Base-by-base conservation (phyloP, 1,140 invertebrate species). In the Calliopsis andreniformis region DNA sequence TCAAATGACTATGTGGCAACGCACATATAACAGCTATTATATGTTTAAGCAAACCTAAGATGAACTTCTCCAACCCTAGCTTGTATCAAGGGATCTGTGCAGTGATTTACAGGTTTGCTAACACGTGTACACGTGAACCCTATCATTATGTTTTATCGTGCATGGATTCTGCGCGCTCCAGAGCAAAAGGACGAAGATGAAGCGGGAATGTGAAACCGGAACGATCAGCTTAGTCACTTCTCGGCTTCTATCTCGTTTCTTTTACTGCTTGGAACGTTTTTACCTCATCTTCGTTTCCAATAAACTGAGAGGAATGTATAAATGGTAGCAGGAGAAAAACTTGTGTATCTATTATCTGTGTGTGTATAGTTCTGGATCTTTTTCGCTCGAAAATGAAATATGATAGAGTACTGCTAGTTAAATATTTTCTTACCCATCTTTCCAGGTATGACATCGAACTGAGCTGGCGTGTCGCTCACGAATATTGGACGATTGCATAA, bases 361-460 rank as follows among this genome's bases (percentile, higher is more conserved):
- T 6, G 16, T n/a, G 45, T 10, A 47, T n/a, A 47, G n/a, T 20
- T 47, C n/a, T 47, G 3, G 4, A n/a, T 18, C 45, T 14, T 47
- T 20, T 20, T 18, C 4, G 18, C 45, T 18, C 18, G 18, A 47
- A 3, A 20, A 47, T 47, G 14, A 47, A n/a, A 47, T 49, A n/a
- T n/a, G n/a, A n/a, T n/a, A 18, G 2, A 49, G 1, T 55, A 5
- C 30, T 6, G 20, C 23, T 8, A 23, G 2, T 28, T 35, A 2
- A 32, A 39, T 7, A 63, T 45, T 3, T 12, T 91, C 94, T 95
- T 93, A 97, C 97, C 97, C 92, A 98, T 95, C 94, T 97, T 97
- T 20, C 97, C 97, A 6, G 96, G 95, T 64, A 94, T 94, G 47
- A 98, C 95, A 89, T 98, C 97, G 88, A 98, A 97, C 63, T 95